A percentile compares a stretch with the other conserved stretches of the same genome.
phyloP scores from a whole-genome alignment of 2,797 vertebrate genomes.

The Merluccius polli region DNA sequence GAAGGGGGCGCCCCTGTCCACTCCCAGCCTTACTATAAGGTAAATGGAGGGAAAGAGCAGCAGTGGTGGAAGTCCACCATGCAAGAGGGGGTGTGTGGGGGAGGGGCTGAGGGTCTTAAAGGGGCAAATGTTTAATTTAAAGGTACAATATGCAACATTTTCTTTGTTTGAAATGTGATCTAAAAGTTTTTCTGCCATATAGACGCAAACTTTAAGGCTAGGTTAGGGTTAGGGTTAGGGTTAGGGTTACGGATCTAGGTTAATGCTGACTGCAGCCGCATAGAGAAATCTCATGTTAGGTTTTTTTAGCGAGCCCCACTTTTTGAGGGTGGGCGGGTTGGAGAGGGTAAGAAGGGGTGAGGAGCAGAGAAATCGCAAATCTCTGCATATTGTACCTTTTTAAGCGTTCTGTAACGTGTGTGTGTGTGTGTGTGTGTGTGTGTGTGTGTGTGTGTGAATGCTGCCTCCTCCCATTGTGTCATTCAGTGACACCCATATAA shows the following conservation, averaged over 20 bases:
- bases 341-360: no score
- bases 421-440: no score
- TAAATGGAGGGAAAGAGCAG: slow-evolving; percentile 44
- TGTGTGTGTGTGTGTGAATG: no score
- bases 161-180: no score
- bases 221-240: no score
- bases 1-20: slow-evolving; percentile 94
- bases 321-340: no score
- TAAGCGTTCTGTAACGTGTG: no score
- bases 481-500: no score
- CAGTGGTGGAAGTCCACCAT: neutral
- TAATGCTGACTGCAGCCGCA: no score
- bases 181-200: neutral
- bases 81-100: neutral
- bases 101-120: neutral
- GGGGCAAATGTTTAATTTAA: neutral
- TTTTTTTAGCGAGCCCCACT: no score
- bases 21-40: slow-evolving; percentile 96
- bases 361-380: no score
- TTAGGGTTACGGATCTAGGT: neutral
- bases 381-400: neutral
- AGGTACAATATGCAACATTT: neutral
- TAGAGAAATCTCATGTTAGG: neutral
- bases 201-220: neutral
- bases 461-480: no score